phyloP scores from a whole-genome alignment of 2,797 vertebrate species.

The Gila robusta region DNA sequence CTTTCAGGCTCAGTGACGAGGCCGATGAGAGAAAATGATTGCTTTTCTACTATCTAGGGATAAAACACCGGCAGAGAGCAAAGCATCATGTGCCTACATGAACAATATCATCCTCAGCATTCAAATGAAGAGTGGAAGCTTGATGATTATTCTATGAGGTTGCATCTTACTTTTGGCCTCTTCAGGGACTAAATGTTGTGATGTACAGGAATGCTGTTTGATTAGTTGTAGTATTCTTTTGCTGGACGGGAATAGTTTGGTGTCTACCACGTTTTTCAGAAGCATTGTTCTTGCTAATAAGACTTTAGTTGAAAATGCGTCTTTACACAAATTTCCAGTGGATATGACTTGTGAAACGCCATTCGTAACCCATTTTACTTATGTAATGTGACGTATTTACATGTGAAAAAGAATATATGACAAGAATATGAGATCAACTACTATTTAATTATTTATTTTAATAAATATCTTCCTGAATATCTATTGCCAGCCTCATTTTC shows the following conservation, averaged over 20 bases:
- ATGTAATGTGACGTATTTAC: neutral
- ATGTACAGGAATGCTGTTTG: conserved; percentile 19
- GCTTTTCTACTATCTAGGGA: conserved; percentile 75
- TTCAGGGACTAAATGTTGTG: conserved; percentile 30
- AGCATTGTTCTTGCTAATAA: neutral
- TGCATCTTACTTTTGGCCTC: conserved; percentile 28
- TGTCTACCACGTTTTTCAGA: neutral
- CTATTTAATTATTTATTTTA: neutral
- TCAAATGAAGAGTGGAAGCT: conserved; percentile 54
- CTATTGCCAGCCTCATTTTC: neutral
- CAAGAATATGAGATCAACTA: neutral
- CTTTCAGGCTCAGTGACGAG: conserved; percentile 83
- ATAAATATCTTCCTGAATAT: neutral
- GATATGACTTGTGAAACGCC: neutral
- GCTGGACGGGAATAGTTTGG: neutral
- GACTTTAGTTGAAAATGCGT: conserved; percentile 1
- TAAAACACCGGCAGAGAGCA: conserved; percentile 73
- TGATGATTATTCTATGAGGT: conserved; percentile 42
- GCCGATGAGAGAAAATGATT: conserved; percentile 82
- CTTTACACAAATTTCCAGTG: no score
- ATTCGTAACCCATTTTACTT: neutral
- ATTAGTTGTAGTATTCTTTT: conserved; percentile 1
- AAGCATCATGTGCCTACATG: conserved; percentile 62
- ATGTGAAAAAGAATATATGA: neutral
- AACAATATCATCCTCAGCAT: conserved; percentile 75